Conservation (phyloP, 2,113 vertebrate genomes). For the Dicentrarchus labrax region DNA sequence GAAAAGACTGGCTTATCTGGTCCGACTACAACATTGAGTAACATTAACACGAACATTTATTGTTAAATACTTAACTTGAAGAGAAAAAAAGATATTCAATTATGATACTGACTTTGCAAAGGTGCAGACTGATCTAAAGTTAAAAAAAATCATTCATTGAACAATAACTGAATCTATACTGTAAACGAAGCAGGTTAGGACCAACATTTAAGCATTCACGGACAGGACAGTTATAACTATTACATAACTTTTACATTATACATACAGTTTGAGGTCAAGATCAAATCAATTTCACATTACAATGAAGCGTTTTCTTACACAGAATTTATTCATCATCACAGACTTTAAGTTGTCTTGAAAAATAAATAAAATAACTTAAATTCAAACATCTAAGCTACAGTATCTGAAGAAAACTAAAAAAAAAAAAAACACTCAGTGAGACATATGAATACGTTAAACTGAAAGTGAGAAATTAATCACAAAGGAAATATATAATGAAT, state of each 20-base stretch:
- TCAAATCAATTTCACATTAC: slow-evolving; percentile 6
- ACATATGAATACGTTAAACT: slow-evolving; percentile 24
- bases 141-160: not conserved
- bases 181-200: not conserved
- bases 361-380: slow-evolving; percentile 57
- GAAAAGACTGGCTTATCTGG: not conserved
- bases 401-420: slow-evolving; percentile 28
- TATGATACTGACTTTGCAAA: not conserved
- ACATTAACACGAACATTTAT: not conserved
- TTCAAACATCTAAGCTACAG: slow-evolving; percentile 31
- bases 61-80: not conserved
- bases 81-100: not conserved
- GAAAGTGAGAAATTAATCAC: slow-evolving; percentile 13
- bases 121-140: not conserved
- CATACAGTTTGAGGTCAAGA: not conserved
- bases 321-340: slow-evolving; percentile 27
- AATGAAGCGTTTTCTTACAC: slow-evolving; percentile 31
- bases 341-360: slow-evolving; percentile 24
- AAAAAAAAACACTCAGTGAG: not conserved
- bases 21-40: not conserved
- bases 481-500: slow-evolving; percentile 4
- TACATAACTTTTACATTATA: not conserved
- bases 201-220: not conserved
- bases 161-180: not conserved
- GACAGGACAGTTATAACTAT: not conserved